phyloP scores from a whole-genome alignment of 92 coral and sea anemone genomes.

The Zoanthus gigantus region DNA sequence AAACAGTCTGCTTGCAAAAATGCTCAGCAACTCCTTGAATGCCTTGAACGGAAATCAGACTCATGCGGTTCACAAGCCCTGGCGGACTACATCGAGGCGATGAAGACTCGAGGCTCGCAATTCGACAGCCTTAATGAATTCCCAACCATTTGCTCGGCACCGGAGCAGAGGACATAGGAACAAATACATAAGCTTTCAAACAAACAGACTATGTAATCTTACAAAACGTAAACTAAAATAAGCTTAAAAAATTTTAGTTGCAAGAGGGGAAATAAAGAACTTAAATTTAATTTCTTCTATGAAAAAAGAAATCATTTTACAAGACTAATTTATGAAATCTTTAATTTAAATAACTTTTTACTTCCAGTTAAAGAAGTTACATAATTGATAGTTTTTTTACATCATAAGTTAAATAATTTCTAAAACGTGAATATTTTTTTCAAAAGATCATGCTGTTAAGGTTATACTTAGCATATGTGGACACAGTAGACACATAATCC shows the following conservation, averaged over 20 bases:
- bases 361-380: too few relatives aligned
- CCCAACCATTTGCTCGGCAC: neutral
- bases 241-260: neutral
- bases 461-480: too few relatives aligned
- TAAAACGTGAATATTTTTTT: too few relatives aligned
- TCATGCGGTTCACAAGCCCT: neutral
- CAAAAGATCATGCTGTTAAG: too few relatives aligned
- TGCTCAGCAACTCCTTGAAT: neutral
- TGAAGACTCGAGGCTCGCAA: neutral
- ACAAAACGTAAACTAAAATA: neutral
- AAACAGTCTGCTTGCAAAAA: neutral
- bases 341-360: too few relatives aligned
- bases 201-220: neutral
- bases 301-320: too few relatives aligned
- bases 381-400: too few relatives aligned
- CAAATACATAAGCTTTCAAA: neutral
- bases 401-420: too few relatives aligned
- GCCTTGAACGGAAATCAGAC: neutral
- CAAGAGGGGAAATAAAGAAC: too few relatives aligned
- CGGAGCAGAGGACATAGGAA: neutral
- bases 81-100: neutral
- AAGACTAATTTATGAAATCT: too few relatives aligned
- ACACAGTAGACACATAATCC: too few relatives aligned
- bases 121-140: neutral
- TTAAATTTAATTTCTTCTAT: too few relatives aligned